These are phyloP conservation scores for Accipiter cooperii DNA, from an alignment of 2,113 vertebrate species.

Conservation along the genomic window DNA sequence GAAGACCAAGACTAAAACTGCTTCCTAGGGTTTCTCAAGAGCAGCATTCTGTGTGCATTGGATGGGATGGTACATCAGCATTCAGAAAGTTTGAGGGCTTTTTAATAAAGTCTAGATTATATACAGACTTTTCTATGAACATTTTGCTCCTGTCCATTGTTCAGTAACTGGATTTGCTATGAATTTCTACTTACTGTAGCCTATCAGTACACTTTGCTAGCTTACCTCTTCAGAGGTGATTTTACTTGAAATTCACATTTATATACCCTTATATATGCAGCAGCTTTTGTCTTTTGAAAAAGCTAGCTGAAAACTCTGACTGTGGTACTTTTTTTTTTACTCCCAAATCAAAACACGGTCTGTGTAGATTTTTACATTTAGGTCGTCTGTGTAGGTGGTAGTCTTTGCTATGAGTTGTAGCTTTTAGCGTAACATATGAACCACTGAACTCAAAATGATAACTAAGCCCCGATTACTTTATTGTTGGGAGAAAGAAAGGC, in stretches of 20 bases:
- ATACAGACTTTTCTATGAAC: not conserved
- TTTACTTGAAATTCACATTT: not conserved
- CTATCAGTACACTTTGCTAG: not conserved
- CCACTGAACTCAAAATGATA: not conserved
- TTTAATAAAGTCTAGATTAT: not conserved
- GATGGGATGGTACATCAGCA: not conserved
- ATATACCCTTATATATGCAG: not conserved
- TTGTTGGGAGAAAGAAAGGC: not conserved
- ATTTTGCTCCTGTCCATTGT: not conserved
- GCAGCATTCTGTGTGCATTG: not conserved
- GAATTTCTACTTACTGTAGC: not conserved
- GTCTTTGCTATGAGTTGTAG: not conserved
- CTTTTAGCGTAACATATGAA: not conserved
- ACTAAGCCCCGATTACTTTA: constrained; percentile 10
- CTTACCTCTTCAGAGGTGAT: not conserved
- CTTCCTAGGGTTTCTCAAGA: not conserved
- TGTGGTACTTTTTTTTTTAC: not conserved
- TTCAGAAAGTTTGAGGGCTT: not conserved
- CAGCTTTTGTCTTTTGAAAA: not conserved
- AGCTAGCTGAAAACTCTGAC: not conserved
- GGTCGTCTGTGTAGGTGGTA: not conserved
- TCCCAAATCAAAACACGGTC: not conserved
- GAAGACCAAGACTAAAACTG: not conserved
- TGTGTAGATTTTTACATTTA: not conserved
- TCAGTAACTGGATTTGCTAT: not conserved